These are phyloP conservation scores for Aphelinus atriplicis DNA, from an alignment of 1,140 invertebrate species.

Conservation along the genomic window DNA sequence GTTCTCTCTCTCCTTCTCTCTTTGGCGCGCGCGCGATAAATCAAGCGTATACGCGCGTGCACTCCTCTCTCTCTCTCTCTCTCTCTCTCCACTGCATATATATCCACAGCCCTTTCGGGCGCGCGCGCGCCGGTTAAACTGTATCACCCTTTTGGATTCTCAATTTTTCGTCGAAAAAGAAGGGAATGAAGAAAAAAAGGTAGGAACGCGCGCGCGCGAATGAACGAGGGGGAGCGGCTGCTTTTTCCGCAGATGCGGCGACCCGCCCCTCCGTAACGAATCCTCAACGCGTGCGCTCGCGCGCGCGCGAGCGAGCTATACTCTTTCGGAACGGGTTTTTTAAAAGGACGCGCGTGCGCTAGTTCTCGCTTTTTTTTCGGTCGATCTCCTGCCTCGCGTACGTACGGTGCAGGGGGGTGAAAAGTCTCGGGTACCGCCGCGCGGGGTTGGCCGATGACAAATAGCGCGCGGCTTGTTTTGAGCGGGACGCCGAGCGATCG, in stretches of 20 bases:
- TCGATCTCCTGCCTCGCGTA: not conserved
- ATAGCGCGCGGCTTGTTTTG: slow-evolving; percentile 30
- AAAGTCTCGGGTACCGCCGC: not conserved
- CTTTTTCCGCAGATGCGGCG: slow-evolving; percentile 27
- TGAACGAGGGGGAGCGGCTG: not conserved
- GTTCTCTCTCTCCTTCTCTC: not conserved
- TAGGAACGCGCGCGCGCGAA: not conserved
- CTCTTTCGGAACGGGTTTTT: too few relatives aligned
- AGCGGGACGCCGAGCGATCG: too few relatives aligned
- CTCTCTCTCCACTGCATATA: too few relatives aligned
- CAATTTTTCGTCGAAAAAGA: slow-evolving; percentile 18
- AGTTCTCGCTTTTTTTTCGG: slow-evolving; percentile 12
- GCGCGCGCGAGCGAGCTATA: too few relatives aligned
- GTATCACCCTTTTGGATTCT: not conserved
- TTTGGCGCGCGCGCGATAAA: not conserved
- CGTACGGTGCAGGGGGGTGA: not conserved
- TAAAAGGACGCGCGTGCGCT: too few relatives aligned
- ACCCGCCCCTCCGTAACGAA: slow-evolving; percentile 19
- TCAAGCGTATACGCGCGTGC: too few relatives aligned
- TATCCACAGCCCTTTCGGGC: not conserved
- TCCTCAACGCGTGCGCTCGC: slow-evolving; percentile 3
- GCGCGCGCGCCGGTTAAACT: slow-evolving; percentile 13
- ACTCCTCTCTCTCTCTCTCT: too few relatives aligned
- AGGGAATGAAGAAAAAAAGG: slow-evolving; percentile 5
- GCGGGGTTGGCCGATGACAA: slow-evolving; percentile 12